phyloP scores from a whole-genome alignment of 2,888 invertebrate genomes.

The Phortica okadai region DNA sequence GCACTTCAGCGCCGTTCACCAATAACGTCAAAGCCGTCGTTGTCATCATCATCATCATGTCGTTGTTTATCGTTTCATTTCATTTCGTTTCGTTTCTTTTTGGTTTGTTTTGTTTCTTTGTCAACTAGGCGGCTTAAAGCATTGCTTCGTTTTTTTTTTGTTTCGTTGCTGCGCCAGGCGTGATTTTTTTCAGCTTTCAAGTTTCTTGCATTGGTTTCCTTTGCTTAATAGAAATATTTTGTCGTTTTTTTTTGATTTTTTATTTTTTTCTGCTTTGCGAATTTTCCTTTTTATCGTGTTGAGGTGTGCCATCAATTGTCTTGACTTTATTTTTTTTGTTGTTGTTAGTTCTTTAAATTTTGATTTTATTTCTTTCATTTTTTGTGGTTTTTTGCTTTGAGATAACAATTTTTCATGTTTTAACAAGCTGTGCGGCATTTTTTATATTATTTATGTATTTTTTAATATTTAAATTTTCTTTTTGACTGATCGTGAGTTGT shows the following conservation, averaged over 20 bases:
- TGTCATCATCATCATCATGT: constrained; percentile 53
- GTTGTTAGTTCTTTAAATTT: constrained; percentile 24
- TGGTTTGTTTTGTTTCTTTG: constrained; percentile 26
- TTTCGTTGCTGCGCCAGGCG: constrained; percentile 46
- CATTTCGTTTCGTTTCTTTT: constrained; percentile 57
- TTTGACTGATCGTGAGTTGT: no score
- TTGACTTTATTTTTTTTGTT: constrained; percentile 37
- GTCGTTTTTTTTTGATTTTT: constrained; percentile 44
- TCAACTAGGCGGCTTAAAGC: constrained; percentile 36
- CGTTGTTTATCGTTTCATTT: constrained; percentile 55
- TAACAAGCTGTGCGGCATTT: constrained; percentile 7
- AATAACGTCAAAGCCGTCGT: constrained; percentile 17
- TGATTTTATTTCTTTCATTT: constrained; percentile 43
- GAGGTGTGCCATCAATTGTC: constrained; percentile 70
- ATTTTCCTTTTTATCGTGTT: constrained; percentile 71
- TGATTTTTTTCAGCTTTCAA: constrained; percentile 53
- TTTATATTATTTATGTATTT: not conserved
- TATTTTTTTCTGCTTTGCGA: constrained; percentile 55
- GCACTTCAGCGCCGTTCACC: not conserved
- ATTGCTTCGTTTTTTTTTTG: constrained; percentile 30
- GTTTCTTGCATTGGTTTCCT: constrained; percentile 36
- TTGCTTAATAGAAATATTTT: constrained; percentile 61
- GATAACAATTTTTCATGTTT: not conserved
- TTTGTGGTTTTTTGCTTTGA: not conserved
- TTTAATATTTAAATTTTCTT: constrained; percentile 13